Conservation (phyloP, 2,888 invertebrate species). For the Melipona beecheii region DNA sequence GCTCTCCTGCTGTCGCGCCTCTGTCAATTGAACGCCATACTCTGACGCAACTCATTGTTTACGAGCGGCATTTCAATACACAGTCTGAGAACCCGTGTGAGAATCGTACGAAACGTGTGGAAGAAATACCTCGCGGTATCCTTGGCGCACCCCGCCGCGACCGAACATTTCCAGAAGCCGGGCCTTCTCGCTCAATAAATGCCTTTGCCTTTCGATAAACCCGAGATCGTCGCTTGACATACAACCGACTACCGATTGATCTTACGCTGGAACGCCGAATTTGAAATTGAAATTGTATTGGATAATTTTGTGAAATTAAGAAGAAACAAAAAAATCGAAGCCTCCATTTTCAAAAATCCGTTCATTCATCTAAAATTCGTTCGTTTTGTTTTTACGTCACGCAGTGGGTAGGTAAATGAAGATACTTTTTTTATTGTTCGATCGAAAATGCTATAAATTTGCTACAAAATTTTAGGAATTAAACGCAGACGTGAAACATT, state of each 20-base stretch:
- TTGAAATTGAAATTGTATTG: too few species aligned
- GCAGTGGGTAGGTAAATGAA: too few species aligned
- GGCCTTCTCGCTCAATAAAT: conserved; percentile 35
- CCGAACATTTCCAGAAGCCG: conserved; percentile 1
- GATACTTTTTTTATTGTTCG: too few species aligned
- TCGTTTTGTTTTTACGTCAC: too few species aligned
- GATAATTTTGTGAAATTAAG: too few species aligned
- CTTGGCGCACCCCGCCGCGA: conserved; percentile 74
- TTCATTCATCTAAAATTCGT: too few species aligned
- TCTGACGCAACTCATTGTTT: conserved; percentile 81
- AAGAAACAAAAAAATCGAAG: too few species aligned
- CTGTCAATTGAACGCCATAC: conserved; percentile 72
- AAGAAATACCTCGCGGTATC: conserved; percentile 79
- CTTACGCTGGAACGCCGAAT: too few species aligned
- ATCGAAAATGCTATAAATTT: too few species aligned
- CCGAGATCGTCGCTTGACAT: neutral
- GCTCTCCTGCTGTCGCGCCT: conserved; percentile 65
- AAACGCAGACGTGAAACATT: too few species aligned
- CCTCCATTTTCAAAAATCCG: too few species aligned
- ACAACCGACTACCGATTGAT: neutral
- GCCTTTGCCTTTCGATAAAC: conserved; percentile 14
- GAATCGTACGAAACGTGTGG: conserved; percentile 54
- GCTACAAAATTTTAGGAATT: too few species aligned
- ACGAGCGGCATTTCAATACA: conserved; percentile 82
- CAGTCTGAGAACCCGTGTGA: conserved; percentile 75